Evolutionary conservation across 2,888 invertebrate species (phyloP).

Genomic region (Trichopoda pennipes): DNA sequence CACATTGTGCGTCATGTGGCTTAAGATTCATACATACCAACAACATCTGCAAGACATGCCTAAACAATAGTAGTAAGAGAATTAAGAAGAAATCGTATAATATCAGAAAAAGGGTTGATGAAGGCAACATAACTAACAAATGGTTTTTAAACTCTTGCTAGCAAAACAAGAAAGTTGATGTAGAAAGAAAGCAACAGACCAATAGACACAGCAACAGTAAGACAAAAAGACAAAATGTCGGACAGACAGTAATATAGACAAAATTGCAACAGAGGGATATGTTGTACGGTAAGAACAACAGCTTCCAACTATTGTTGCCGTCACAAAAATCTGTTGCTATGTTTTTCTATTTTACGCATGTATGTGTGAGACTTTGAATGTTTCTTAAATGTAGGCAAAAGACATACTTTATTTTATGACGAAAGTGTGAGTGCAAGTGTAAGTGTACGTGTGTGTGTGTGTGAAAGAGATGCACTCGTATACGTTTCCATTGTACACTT

Average conservation of each 20-base stretch:
- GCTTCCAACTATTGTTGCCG: conserved; percentile 32
- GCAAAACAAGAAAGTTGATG: conserved; percentile 39
- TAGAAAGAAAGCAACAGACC: conserved; percentile 46
- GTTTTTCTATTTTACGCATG: conserved; percentile 17
- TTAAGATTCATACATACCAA: conserved; percentile 55
- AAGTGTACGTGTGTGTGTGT: neutral
- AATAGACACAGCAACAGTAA: conserved; percentile 29
- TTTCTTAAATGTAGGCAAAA: conserved; percentile 30
- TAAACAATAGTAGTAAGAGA: conserved; percentile 14
- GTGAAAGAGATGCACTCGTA: neutral
- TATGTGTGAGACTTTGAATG: conserved; percentile 2
- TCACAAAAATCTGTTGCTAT: conserved; percentile 65
- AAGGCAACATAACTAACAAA: conserved; percentile 52
- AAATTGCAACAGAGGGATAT: conserved; percentile 59
- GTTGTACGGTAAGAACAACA: conserved; percentile 35
- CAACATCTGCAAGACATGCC: conserved; percentile 48
- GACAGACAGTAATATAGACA: conserved; percentile 12
- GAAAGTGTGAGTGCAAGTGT: neutral
- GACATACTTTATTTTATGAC: neutral
- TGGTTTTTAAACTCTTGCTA: conserved; percentile 47
- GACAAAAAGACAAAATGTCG: conserved; percentile 14
- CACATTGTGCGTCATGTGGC: conserved; percentile 73
- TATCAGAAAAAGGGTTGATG: conserved; percentile 50
- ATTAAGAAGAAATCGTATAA: conserved; percentile 15
- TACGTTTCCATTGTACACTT: conserved; percentile 48